Conservation (phyloP, 1,140 invertebrate genomes). For the Drosophila kikkawai region DNA sequence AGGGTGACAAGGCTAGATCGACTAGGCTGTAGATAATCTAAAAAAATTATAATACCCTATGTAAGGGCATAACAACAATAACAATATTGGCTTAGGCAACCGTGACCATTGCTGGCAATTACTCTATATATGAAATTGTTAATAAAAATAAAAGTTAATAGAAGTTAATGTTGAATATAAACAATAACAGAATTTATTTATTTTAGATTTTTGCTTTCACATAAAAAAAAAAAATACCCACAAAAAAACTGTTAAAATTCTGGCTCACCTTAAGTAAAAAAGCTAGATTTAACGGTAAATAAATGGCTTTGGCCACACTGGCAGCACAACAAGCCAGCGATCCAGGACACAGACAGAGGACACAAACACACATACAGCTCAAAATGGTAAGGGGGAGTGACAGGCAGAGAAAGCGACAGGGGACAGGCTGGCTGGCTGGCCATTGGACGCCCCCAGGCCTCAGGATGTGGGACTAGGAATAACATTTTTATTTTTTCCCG, state of each 20-base stretch:
- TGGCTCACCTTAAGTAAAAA: no score
- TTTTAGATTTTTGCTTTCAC: neutral
- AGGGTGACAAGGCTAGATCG: neutral
- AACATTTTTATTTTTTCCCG: conserved; percentile 26
- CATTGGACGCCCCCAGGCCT: conserved; percentile 28
- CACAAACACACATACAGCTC: conserved; percentile 27
- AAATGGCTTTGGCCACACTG: conserved; percentile 7
- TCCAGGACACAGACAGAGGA: conserved; percentile 17
- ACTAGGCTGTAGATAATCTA: neutral
- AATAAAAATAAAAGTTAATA: neutral
- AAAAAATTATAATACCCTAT: no score
- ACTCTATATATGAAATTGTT: neutral
- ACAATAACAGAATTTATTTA: neutral
- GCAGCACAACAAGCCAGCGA: conserved; percentile 12
- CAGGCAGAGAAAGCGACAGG: neutral
- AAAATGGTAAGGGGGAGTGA: no score
- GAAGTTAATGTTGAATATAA: neutral
- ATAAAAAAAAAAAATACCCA: neutral
- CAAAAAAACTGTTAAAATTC: no score
- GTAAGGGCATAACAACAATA: neutral
- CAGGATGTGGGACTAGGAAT: conserved; percentile 38
- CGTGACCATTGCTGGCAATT: neutral
- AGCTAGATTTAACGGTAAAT: neutral
- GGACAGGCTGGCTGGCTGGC: neutral
- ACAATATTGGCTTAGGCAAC: neutral